phyloP scores from a whole-genome alignment of 2,113 vertebrate species.

The Hydrochoerus hydrochaeris region DNA sequence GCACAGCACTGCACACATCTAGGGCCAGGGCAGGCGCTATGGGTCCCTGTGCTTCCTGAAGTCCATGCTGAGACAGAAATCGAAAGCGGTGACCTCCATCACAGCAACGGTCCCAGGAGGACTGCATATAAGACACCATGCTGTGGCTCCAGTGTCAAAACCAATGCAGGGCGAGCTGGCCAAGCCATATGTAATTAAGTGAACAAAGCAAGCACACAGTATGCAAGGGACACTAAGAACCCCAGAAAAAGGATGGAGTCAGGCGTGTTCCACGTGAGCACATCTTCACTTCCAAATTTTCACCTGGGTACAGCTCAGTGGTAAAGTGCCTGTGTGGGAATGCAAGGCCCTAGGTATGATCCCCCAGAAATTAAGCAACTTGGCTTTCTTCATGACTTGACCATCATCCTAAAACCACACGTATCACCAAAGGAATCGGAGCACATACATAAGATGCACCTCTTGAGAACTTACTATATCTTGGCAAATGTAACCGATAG shows the following conservation, averaged over 20 bases:
- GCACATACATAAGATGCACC: background rate
- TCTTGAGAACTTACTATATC: constrained; percentile 93
- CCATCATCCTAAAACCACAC: background rate
- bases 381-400: background rate
- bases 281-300: background rate
- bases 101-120: background rate
- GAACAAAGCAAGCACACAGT: background rate
- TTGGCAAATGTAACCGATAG: constrained; percentile 99
- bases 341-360: background rate
- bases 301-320: background rate
- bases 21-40: background rate
- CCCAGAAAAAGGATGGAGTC: background rate
- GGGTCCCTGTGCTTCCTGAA: background rate
- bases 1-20: background rate
- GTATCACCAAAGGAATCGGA: background rate
- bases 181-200: background rate
- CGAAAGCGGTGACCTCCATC: background rate
- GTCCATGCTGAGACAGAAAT: background rate
- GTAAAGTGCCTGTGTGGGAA: background rate
- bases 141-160: background rate
- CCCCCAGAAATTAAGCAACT: background rate
- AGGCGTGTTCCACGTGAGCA: background rate
- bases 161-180: background rate
- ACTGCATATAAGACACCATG: background rate
- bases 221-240: background rate